Base-by-base conservation (phyloP, 2,888 invertebrate species). In the Chouioia cunea region DNA sequence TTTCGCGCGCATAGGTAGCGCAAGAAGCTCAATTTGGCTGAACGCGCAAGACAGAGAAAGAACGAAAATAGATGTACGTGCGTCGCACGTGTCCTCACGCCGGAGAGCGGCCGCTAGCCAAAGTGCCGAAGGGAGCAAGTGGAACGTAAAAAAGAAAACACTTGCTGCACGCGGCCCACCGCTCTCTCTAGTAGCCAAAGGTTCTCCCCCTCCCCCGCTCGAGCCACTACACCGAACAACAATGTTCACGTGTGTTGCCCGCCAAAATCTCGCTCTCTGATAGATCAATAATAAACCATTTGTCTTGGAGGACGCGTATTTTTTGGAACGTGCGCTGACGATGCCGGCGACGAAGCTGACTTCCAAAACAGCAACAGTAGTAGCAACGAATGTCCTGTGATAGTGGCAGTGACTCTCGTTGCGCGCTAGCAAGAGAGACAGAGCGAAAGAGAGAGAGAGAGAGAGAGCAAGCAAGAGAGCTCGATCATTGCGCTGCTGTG, bases 231-330 rank as follows among this genome's bases (percentile, higher is more conserved):
- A 8, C 6, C 12, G 36, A 36, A 36, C 36, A 36, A 36, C 36
- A 36, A 36, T 36, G 60, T 76, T 81, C 81, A 79, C 80, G 79
- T 79, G 78, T 77, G 78, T 56, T 53, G 71, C 81, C 79, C 80
- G 80, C 81, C 81, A 80, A 81, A 80, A 79, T 80, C 78, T 47
- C 78, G 80, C 78, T 79, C 78, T 74, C 43, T 82, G 83, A 82
- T 83, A 84, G 85, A 83, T 85, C 84, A 84, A 84, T 84, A 84
- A 84, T 84, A 84, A 84, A 82, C 81, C 82, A 83, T 85, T 84
- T 84, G 36, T 36, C 36, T 36, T 12, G 36, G 36, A 12, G 27
- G 36, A 3, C 36, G 36, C 82, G 83, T 83, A 80, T 79, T 77
- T 75, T 77, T 74, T 77, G 73, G 75, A 77, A 77, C 76, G 77